Evolutionary conservation across 2,797 vertebrate genomes (phyloP).

Genomic region (Synanceia verrucosa): DNA sequence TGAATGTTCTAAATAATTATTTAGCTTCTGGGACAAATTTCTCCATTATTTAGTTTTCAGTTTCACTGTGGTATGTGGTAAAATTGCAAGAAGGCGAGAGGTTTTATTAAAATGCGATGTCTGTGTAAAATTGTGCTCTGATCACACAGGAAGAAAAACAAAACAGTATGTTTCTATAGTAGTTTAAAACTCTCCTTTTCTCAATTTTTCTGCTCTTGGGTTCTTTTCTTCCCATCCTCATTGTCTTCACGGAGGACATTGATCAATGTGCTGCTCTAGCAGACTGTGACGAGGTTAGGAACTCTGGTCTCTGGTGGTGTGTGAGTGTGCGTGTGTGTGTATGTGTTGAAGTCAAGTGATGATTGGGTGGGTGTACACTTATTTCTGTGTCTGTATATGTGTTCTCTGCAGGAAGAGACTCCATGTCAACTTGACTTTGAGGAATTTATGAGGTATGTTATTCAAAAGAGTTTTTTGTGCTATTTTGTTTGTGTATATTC

Average conservation of each 20-base stretch:
- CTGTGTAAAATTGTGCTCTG: slow-evolving; percentile 1
- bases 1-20: background rate
- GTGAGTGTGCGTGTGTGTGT: slow-evolving; percentile 15
- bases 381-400: background rate
- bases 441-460: slow-evolving; percentile 7
- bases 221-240: slow-evolving; percentile 37
- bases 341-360: slow-evolving; percentile 50
- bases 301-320: slow-evolving; percentile 53
- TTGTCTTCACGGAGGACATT: slow-evolving; percentile 65
- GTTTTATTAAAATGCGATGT: background rate
- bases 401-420: slow-evolving; percentile 21
- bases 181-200: slow-evolving; percentile 29
- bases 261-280: slow-evolving; percentile 71
- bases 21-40: background rate
- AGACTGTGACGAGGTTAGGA: slow-evolving; percentile 69
- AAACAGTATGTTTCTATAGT: background rate
- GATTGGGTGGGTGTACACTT: slow-evolving; percentile 22
- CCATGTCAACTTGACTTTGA: slow-evolving; percentile 34
- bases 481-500: slow-evolving; percentile 8
- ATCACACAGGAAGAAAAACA: slow-evolving; percentile 14
- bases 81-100: background rate
- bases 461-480: slow-evolving; percentile 28
- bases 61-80: background rate
- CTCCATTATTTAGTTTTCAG: background rate
- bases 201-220: slow-evolving; percentile 4